Evolutionary conservation across 2,888 invertebrate species (phyloP).

Genomic region (Gerris lacustris): DNA sequence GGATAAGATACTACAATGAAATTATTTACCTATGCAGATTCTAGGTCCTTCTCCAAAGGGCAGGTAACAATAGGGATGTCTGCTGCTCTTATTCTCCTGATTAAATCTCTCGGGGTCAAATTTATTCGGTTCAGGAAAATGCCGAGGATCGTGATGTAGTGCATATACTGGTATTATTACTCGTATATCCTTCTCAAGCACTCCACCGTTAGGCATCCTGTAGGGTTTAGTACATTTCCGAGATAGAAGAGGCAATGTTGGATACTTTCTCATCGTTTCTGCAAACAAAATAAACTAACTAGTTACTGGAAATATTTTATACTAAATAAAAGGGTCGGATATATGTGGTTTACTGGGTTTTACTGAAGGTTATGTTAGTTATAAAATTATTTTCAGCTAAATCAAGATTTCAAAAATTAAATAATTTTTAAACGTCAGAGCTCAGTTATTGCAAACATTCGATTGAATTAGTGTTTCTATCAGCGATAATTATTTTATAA

Average conservation of each 20-base stretch:
- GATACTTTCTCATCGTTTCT: conserved; percentile 41
- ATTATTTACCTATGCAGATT: conserved; percentile 42
- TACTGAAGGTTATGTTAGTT: too few relatives aligned
- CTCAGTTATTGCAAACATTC: too few relatives aligned
- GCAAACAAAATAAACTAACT: conserved; percentile 20
- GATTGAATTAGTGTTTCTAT: too few relatives aligned
- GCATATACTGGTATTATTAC: conserved; percentile 31
- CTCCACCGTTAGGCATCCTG: conserved; percentile 27
- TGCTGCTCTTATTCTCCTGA: conserved; percentile 36
- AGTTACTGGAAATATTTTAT: not conserved
- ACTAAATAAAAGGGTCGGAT: too few relatives aligned
- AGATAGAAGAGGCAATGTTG: conserved; percentile 35
- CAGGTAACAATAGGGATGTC: conserved; percentile 44
- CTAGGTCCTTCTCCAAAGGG: conserved; percentile 48
- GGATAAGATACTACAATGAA: too few relatives aligned
- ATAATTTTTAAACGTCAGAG: too few relatives aligned
- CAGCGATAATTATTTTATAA: too few relatives aligned
- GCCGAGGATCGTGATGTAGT: conserved; percentile 34
- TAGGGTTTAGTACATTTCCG: conserved; percentile 33
- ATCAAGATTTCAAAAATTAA: too few relatives aligned
- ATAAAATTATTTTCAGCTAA: too few relatives aligned
- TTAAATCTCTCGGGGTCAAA: conserved; percentile 35
- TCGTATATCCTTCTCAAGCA: conserved; percentile 30
- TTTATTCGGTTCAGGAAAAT: conserved; percentile 33
- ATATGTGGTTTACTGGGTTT: too few relatives aligned